Conservation (phyloP, 92 coral and sea anemone species). For the Palythoa heliodiscus region DNA sequence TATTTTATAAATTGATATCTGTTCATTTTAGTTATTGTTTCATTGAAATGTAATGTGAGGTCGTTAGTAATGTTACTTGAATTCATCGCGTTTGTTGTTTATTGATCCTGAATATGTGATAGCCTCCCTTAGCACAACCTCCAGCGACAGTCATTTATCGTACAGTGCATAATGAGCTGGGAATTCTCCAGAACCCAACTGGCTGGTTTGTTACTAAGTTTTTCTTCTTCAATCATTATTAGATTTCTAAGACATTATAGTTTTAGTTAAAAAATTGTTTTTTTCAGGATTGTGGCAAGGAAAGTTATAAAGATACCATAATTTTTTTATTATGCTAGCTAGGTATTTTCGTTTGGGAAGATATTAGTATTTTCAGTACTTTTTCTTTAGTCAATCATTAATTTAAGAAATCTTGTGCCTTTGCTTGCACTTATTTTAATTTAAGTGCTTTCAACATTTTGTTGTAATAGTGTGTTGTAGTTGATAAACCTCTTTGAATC, state of each 20-base stretch:
- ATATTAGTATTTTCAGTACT: no score
- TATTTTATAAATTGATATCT: neutral
- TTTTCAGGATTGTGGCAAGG: no score
- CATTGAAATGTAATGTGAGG: neutral
- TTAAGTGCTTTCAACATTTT: no score
- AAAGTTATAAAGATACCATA: no score
- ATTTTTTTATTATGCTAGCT: no score
- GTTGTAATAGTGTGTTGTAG: no score
- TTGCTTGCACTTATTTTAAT: no score
- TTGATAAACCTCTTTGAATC: neutral
- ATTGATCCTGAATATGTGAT: constrained; percentile 90
- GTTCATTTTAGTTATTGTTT: neutral
- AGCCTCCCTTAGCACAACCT: constrained; percentile 88
- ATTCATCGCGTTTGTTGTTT: constrained; percentile 56
- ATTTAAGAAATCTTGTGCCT: no score
- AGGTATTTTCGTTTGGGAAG: no score
- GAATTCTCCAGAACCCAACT: constrained; percentile 96
- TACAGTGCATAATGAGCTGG: constrained; percentile 89
- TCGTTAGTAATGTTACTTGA: neutral
- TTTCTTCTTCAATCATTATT: neutral
- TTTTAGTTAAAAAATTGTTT: no score
- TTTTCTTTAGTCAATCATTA: no score
- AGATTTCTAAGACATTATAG: neutral
- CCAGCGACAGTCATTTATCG: constrained; percentile 70
- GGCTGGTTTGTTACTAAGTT: constrained; percentile 89